These are phyloP conservation scores for Psittacula cyanocephala DNA, from an alignment of 2,113 vertebrate genomes.

Conservation along the genomic window DNA sequence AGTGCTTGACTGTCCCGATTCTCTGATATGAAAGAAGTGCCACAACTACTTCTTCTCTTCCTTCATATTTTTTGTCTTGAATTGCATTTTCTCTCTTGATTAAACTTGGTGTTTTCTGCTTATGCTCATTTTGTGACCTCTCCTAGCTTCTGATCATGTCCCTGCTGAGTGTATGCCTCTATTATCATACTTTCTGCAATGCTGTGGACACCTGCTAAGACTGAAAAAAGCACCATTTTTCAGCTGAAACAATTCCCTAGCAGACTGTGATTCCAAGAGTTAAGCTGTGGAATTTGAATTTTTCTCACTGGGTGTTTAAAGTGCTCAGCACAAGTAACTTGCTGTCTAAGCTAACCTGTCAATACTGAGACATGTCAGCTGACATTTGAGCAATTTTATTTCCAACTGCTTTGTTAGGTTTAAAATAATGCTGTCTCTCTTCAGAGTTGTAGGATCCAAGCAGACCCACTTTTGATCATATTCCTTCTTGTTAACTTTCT, in stretches of 20 bases:
- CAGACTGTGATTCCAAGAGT: constrained; percentile 54
- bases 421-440: constrained; percentile 51
- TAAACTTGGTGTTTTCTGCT: constrained; percentile 41
- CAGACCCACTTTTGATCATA: not conserved
- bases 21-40: not conserved
- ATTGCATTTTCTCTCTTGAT: constrained; percentile 41
- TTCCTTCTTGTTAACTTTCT: not conserved
- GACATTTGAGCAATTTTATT: constrained; percentile 50
- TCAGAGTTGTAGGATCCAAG: not conserved
- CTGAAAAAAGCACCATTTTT: constrained; percentile 52
- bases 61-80: not conserved
- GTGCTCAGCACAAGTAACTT: constrained; percentile 58
- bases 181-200: constrained; percentile 57
- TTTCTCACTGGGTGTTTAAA: constrained; percentile 65
- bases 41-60: not conserved
- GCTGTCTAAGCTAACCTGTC: constrained; percentile 66
- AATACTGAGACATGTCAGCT: constrained; percentile 60
- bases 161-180: constrained; percentile 36
- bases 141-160: constrained; percentile 35
- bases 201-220: constrained; percentile 52
- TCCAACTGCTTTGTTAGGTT: constrained; percentile 44
- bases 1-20: not conserved
- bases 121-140: constrained; percentile 51
- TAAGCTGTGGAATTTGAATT: constrained; percentile 47
- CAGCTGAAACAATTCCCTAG: constrained; percentile 52